Percentiles rank a stretch among this genome's conserved stretches.
phyloP scores from a whole-genome alignment of 2,113 vertebrate genomes.

The Thymallus thymallus region DNA sequence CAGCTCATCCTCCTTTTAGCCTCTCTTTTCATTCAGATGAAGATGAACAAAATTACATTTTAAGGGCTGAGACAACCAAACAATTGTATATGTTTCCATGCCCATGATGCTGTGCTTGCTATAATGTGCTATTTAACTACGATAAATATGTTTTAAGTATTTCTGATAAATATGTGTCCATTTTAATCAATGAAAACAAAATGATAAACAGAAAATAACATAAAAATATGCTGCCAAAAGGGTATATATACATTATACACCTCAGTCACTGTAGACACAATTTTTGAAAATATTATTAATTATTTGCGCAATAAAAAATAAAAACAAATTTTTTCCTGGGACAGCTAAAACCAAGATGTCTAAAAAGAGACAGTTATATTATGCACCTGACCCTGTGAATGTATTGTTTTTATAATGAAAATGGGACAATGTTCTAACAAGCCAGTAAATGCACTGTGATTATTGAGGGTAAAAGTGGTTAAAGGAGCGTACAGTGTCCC shows the following conservation, averaged over 20 bases:
- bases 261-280: constrained; percentile 52
- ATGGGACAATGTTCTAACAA: constrained; percentile 65
- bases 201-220: neutral
- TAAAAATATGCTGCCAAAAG: constrained; percentile 26
- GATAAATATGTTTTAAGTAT: too few relatives aligned
- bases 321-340: too few relatives aligned
- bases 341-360: constrained; percentile 54
- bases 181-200: neutral
- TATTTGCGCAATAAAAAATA: too few relatives aligned
- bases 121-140: neutral
- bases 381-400: too few relatives aligned
- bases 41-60: neutral
- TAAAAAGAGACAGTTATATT: too few relatives aligned
- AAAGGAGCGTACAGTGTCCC: neutral
- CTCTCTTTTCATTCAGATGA: neutral
- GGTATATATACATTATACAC: constrained; percentile 33
- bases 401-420: constrained; percentile 27
- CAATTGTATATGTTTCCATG: neutral
- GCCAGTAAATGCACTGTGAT: constrained; percentile 18
- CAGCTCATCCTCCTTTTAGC: neutral
- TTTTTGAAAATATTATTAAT: too few relatives aligned
- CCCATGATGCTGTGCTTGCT: neutral
- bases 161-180: neutral
- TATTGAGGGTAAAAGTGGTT: constrained; percentile 18
- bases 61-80: neutral